Percentiles rank a stretch among this genome's conserved stretches.
These are phyloP conservation scores for Triops cancriformis DNA, from an alignment of 1,140 invertebrate genomes.

Conservation along the genomic window DNA sequence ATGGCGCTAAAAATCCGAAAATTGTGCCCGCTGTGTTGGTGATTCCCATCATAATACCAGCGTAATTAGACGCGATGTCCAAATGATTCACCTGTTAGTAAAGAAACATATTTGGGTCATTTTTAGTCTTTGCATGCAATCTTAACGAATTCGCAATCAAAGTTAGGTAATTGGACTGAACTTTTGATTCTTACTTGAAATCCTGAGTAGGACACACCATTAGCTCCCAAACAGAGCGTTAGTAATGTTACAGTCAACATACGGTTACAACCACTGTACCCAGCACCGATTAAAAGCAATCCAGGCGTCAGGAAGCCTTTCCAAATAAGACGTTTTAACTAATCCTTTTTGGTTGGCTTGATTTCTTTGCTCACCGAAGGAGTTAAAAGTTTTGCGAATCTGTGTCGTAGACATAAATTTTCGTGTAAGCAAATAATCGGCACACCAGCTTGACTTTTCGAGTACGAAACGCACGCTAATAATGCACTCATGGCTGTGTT, in stretches of 20 bases:
- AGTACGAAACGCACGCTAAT: too few relatives aligned
- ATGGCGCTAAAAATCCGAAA: constrained; percentile 37
- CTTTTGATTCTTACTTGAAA: constrained; percentile 13
- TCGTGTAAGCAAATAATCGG: too few relatives aligned
- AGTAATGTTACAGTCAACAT: constrained; percentile 15
- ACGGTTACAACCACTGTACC: constrained; percentile 15
- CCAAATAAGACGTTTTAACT: not conserved
- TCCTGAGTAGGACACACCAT: constrained; percentile 14
- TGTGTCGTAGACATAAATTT: too few relatives aligned
- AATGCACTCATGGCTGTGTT: too few relatives aligned
- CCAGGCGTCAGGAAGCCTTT: constrained; percentile 3
- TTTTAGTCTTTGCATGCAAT: not conserved
- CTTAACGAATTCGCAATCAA: too few relatives aligned
- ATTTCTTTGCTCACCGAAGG: too few relatives aligned
- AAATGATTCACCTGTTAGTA: constrained; percentile 67
- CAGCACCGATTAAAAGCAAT: not conserved
- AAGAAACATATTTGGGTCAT: too few relatives aligned
- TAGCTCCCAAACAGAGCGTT: not conserved
- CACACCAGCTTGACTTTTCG: too few relatives aligned
- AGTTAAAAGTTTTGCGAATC: too few relatives aligned
- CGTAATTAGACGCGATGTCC: constrained; percentile 71
- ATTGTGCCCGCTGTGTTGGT: constrained; percentile 49
- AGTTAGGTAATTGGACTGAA: too few relatives aligned
- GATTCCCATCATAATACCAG: constrained; percentile 62
- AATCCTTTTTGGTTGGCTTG: not conserved